Base-by-base conservation (phyloP, 2,113 vertebrate species). In the Podocnemis expansa region DNA sequence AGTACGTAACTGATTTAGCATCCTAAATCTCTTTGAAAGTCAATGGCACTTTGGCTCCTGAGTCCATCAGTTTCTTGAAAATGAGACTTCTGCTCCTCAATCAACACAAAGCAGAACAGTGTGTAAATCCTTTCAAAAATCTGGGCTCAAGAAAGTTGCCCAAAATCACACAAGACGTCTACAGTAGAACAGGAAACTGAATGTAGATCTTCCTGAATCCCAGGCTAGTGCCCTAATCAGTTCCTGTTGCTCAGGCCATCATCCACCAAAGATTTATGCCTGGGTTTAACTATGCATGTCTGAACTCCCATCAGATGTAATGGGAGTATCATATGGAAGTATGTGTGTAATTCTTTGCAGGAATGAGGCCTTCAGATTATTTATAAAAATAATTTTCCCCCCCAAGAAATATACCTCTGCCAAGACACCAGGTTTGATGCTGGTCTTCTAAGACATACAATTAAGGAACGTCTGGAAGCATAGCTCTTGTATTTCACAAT, bases 371-470 rank as follows among this genome's bases (percentile, higher is more conserved):
- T 45, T 76, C 24, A 27, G 19, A 76, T 76, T 76, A 45, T 45
- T 29, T 43, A 76, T 45, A 43, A 45, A 12, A 70, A 10, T 24
- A 73, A 87, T 49, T 54, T 27, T 87, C 82, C 82, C 21, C 82
- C 21, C 70, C 49, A 78, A 58, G 49, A 54, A 75, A 47, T 54
- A 49, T 1, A 25, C 25, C 3, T 54, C 2, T 51, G 78, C 84
- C 4, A 38, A 38, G 84, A 82, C 9, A 2, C 10, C 31, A 38
- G 51, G 80, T 91, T 82, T 92, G 3, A 76, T 25, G 27, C 34
- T 25, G 31, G 10, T 43, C 21, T 52, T 85, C 49, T 80, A 70
- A 86, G 91, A 22, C 1, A 29, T 21, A 5, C 0, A 0, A 45
- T 58, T 78, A 80, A 55, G 19, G 41, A 91, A 17, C 7, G 91